Conservation (phyloP, 2,113 vertebrate genomes). For the Chaenogobius annularis region DNA sequence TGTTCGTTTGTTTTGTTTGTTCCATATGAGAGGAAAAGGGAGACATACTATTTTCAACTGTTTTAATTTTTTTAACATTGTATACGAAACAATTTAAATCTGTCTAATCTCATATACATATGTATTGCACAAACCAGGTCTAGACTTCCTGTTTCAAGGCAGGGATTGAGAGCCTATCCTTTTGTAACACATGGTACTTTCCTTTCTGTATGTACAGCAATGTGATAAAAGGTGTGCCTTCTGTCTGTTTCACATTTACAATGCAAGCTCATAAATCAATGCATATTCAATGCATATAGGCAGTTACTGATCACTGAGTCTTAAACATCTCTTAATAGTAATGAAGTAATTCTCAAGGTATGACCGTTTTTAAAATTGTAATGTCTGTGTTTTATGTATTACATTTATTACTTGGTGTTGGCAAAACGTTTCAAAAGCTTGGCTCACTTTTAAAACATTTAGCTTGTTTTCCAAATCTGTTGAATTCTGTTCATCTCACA, state of each 20-base stretch:
- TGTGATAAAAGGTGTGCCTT: neutral
- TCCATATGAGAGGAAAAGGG: neutral
- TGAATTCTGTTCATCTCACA: neutral
- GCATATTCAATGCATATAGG: neutral
- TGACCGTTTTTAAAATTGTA: too few relatives aligned
- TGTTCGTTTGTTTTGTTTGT: neutral
- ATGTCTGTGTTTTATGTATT: neutral
- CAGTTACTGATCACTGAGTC: neutral
- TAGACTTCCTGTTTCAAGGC: neutral
- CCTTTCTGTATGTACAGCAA: too few relatives aligned
- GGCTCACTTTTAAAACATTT: neutral
- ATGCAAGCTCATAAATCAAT: neutral
- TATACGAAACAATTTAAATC: neutral
- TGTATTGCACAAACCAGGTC: neutral
- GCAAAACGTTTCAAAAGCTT: neutral
- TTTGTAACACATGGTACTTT: neutral
- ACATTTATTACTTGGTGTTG: neutral
- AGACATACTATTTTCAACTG: neutral
- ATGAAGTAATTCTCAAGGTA: neutral
- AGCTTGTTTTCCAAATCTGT: neutral
- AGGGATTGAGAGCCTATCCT: too few relatives aligned
- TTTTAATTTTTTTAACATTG: neutral
- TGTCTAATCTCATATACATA: neutral
- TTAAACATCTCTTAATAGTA: neutral
- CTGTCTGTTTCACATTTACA: neutral